phyloP scores from a whole-genome alignment of 1,140 invertebrate species.

The Brachionus paranguensis region DNA sequence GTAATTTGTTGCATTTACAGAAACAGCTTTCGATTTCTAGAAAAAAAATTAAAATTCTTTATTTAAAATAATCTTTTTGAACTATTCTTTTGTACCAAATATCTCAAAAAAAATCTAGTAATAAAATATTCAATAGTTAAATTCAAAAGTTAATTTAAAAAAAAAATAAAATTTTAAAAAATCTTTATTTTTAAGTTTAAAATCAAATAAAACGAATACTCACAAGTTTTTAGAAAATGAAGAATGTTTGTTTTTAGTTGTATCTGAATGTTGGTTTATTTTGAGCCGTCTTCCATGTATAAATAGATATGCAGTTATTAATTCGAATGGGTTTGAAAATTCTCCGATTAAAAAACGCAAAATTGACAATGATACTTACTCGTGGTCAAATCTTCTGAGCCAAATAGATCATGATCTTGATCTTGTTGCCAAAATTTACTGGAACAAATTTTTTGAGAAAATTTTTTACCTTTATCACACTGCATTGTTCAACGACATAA shows the following conservation, averaged over 20 bases:
- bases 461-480: neutral
- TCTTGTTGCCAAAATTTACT: neutral
- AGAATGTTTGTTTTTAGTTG: neutral
- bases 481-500: neutral
- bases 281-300: neutral
- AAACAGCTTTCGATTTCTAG: no score
- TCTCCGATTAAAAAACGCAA: neutral
- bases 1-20: no score
- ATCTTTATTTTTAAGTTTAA: neutral
- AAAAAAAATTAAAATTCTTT: no score
- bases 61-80: no score
- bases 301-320: neutral
- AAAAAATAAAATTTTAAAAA: neutral
- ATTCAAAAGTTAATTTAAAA: neutral
- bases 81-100: no score
- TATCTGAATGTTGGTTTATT: neutral
- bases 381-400: neutral
- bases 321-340: neutral
- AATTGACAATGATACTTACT: neutral
- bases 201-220: neutral
- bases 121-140: neutral
- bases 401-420: neutral
- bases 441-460: neutral
- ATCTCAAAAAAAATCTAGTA: no score
- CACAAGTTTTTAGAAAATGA: neutral